These are phyloP conservation scores for Lepidotrigona ventralis DNA, from an alignment of 1,140 invertebrate species.

Conservation along the genomic window DNA sequence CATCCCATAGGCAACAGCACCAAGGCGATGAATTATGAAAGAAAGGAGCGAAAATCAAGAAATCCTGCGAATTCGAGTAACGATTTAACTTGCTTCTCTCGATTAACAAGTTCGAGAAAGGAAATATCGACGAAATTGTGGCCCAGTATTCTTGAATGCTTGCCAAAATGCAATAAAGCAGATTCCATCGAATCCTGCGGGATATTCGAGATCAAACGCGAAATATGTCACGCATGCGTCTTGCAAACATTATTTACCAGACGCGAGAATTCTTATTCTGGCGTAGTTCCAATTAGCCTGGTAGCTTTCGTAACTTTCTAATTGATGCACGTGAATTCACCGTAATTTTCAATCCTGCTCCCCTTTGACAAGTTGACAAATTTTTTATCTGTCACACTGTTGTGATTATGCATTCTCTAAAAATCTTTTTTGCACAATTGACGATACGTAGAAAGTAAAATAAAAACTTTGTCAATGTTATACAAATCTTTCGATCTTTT, in stretches of 20 bases:
- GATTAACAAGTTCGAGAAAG: background rate
- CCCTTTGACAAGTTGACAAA: no score
- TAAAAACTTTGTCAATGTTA: no score
- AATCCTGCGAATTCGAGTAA: background rate
- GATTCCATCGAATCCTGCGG: background rate
- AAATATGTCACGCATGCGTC: background rate
- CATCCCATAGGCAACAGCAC: background rate
- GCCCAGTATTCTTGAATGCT: background rate
- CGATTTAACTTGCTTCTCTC: background rate
- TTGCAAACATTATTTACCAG: background rate
- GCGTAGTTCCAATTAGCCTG: background rate
- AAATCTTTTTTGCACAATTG: no score
- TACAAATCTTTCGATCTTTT: no score
- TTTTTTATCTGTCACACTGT: no score
- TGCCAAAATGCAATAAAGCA: slow-evolving; percentile 18
- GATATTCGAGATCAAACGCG: background rate
- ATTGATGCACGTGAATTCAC: background rate
- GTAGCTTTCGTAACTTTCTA: background rate
- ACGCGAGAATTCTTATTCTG: background rate
- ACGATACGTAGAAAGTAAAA: no score
- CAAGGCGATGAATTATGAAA: background rate
- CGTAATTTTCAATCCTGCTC: no score
- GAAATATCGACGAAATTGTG: background rate
- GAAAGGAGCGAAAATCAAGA: background rate
- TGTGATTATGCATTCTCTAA: no score